Evolutionary conservation across 2,888 invertebrate genomes (phyloP).

Genomic region (Chromoteleia sp.): DNA sequence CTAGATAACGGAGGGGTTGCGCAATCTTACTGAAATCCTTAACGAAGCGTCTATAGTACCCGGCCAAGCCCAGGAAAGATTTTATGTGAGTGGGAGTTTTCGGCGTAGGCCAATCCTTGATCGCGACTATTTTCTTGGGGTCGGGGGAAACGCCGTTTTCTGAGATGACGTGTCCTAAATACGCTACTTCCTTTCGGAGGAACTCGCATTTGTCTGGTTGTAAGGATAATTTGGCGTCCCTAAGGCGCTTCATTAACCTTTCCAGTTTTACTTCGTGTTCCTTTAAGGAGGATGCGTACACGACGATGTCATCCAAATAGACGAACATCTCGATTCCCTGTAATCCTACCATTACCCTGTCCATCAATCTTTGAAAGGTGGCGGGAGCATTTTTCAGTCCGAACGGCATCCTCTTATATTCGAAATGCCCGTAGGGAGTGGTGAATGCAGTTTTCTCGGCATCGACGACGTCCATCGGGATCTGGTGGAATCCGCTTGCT

Average conservation of each 20-base stretch:
- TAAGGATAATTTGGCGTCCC: not conserved
- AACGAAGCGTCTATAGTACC: not conserved
- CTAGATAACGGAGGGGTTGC: not conserved
- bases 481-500: not conserved
- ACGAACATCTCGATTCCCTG: not conserved
- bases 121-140: not conserved
- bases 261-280: not conserved
- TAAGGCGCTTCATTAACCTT: not conserved
- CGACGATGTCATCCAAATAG: not conserved
- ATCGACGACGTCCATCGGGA: not conserved
- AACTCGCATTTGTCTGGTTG: slow-evolving; percentile 4
- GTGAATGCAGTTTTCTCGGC: not conserved
- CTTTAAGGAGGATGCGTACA: not conserved
- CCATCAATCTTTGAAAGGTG: not conserved
- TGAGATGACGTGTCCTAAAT: not conserved
- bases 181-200: not conserved
- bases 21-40: not conserved
- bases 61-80: not conserved
- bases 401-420: not conserved
- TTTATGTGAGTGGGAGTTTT: not conserved
- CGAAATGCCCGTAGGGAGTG: not conserved
- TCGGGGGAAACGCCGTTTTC: not conserved
- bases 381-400: not conserved
- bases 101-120: not conserved
- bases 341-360: not conserved